These are phyloP conservation scores for Avahi laniger DNA, from an alignment of 2,797 vertebrate genomes.

Conservation along the genomic window DNA sequence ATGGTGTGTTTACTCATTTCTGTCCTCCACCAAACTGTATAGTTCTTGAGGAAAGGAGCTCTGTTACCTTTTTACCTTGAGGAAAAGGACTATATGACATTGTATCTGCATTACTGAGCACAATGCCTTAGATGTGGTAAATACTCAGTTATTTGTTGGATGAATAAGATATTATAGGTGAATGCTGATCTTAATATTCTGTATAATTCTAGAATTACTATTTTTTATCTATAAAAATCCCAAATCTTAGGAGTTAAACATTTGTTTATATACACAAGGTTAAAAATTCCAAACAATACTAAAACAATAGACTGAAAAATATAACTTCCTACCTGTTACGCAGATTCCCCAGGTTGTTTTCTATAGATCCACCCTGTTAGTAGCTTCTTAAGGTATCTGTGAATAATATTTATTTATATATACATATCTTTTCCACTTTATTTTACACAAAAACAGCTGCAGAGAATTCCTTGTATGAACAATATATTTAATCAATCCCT, in stretches of 20 bases:
- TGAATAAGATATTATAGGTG: background rate
- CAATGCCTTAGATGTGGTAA: conserved; percentile 24
- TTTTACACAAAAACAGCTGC: background rate
- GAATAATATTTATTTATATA: background rate
- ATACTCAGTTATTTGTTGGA: conserved; percentile 9
- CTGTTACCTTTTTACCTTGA: background rate
- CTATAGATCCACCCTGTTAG: background rate
- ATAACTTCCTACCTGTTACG: background rate
- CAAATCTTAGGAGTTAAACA: background rate
- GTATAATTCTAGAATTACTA: background rate
- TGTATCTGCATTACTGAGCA: background rate
- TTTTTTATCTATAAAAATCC: background rate
- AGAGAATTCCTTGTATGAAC: background rate
- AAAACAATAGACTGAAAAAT: background rate
- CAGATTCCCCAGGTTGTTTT: background rate
- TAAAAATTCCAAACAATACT: background rate
- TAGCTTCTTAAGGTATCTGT: background rate
- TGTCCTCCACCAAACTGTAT: background rate
- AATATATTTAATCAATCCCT: background rate
- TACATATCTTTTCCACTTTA: background rate
- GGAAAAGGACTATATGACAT: background rate
- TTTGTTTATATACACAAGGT: background rate
- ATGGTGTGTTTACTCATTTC: background rate
- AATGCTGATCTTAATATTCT: background rate
- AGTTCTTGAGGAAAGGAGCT: background rate